Conservation (phyloP, 2,888 invertebrate genomes). For the Agonopterix arenella region DNA sequence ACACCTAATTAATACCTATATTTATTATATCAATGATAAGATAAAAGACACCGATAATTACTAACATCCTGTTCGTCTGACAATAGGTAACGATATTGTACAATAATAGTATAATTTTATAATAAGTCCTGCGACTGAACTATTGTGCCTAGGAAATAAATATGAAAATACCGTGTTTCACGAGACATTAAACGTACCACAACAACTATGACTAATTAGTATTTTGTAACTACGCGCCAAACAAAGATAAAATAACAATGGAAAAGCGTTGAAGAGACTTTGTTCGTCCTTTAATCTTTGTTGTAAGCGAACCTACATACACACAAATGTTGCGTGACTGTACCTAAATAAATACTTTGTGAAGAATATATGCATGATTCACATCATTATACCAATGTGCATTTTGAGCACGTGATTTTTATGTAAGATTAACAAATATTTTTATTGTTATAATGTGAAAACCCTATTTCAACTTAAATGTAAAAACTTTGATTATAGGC, state of each 20-base stretch:
- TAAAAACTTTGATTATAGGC: too few species aligned
- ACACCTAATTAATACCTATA: too few species aligned
- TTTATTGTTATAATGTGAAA: background rate
- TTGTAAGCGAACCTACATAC: slow-evolving; percentile 18
- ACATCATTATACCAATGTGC: slow-evolving; percentile 1
- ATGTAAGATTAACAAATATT: background rate
- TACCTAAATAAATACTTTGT: slow-evolving; percentile 26
- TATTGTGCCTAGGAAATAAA: background rate
- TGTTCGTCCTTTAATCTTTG: slow-evolving; percentile 23
- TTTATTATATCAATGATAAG: background rate
- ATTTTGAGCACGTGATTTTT: background rate
- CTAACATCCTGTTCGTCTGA: slow-evolving; percentile 23
- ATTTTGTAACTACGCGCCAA: slow-evolving; percentile 23
- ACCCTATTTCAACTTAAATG: too few species aligned
- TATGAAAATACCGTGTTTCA: too few species aligned
- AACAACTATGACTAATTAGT: background rate
- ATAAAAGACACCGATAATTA: slow-evolving; percentile 6
- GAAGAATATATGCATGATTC: slow-evolving; percentile 20
- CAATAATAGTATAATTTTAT: background rate
- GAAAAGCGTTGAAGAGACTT: slow-evolving; percentile 23
- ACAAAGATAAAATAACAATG: slow-evolving; percentile 23
- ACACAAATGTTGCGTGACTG: slow-evolving; percentile 13
- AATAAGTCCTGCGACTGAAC: too few species aligned
- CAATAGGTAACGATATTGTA: background rate
- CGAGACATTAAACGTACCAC: too few species aligned